Evolutionary conservation across 2,888 invertebrate genomes (phyloP).

Genomic region (Yponomeuta cagnagella): DNA sequence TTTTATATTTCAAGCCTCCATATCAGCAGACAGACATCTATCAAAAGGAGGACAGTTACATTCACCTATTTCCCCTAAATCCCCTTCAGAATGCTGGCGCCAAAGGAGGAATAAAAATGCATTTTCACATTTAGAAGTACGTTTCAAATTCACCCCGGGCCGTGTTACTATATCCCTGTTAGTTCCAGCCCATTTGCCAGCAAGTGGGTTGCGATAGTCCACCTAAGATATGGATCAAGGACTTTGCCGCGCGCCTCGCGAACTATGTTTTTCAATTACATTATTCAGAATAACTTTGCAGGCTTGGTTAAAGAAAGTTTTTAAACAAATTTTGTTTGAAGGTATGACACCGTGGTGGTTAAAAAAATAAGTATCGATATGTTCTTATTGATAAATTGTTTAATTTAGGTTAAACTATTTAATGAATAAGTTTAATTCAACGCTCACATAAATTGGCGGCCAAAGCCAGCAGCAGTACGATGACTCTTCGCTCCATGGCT

Average conservation of each 20-base stretch:
- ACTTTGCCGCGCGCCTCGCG: slow-evolving; percentile 35
- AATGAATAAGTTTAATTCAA: neutral
- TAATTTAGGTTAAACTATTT: too few species aligned
- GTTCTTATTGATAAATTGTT: too few species aligned
- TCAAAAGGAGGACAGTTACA: neutral
- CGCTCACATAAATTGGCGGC: slow-evolving; percentile 57
- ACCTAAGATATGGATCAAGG: slow-evolving; percentile 61
- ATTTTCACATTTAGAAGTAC: slow-evolving; percentile 43
- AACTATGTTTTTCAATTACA: slow-evolving; percentile 58
- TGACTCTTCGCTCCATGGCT: slow-evolving; percentile 49
- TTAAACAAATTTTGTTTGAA: neutral
- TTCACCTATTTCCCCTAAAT: neutral
- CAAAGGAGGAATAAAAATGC: slow-evolving; percentile 32
- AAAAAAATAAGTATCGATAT: too few species aligned
- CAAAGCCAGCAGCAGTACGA: slow-evolving; percentile 46
- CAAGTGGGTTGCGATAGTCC: slow-evolving; percentile 71
- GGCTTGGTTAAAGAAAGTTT: neutral
- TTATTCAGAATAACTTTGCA: slow-evolving; percentile 23
- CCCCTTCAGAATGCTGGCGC: slow-evolving; percentile 16
- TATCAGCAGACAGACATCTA: slow-evolving; percentile 18
- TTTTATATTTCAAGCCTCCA: neutral
- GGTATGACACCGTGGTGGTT: neutral
- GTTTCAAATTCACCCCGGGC: slow-evolving; percentile 53
- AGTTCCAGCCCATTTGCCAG: slow-evolving; percentile 63
- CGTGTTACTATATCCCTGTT: slow-evolving; percentile 59